Evolutionary conservation across 1,140 invertebrate species (phyloP).

Genomic region (Ephestia elutella): DNA sequence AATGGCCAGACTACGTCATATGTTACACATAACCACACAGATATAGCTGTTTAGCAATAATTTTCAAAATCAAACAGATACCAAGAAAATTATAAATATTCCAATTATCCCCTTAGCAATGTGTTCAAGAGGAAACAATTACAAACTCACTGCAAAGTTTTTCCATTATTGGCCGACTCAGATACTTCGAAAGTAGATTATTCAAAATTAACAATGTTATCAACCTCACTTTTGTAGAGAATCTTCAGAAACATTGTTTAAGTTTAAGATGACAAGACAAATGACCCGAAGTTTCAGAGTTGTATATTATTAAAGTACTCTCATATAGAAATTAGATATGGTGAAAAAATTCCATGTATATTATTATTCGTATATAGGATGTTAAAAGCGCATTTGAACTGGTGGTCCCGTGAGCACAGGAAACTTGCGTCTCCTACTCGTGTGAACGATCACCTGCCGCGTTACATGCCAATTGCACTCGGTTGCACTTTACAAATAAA

Average conservation of each 20-base stretch:
- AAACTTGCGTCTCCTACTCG: neutral
- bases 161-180: constrained; percentile 19
- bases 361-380: too few species aligned
- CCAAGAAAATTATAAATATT: neutral
- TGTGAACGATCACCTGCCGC: neutral
- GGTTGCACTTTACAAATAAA: neutral
- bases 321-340: too few species aligned
- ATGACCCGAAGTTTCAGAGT: constrained; percentile 12
- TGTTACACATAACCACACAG: too few species aligned
- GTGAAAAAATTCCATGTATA: too few species aligned
- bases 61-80: too few species aligned
- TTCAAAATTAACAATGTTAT: constrained; percentile 14
- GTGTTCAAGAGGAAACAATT: constrained; percentile 21
- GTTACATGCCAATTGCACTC: neutral
- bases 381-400: neutral
- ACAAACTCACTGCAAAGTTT: constrained; percentile 22
- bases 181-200: constrained; percentile 15
- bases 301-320: neutral
- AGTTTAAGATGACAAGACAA: constrained; percentile 11
- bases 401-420: too few species aligned
- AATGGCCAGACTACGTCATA: too few species aligned
- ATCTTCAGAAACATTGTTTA: constrained; percentile 11
- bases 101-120: constrained; percentile 9
- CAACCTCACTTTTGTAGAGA: constrained; percentile 4
- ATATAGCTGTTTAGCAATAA: too few species aligned